These are phyloP conservation scores for Epizoanthus stellaris DNA, from an alignment of 92 coral and sea anemone genomes.

Conservation along the genomic window DNA sequence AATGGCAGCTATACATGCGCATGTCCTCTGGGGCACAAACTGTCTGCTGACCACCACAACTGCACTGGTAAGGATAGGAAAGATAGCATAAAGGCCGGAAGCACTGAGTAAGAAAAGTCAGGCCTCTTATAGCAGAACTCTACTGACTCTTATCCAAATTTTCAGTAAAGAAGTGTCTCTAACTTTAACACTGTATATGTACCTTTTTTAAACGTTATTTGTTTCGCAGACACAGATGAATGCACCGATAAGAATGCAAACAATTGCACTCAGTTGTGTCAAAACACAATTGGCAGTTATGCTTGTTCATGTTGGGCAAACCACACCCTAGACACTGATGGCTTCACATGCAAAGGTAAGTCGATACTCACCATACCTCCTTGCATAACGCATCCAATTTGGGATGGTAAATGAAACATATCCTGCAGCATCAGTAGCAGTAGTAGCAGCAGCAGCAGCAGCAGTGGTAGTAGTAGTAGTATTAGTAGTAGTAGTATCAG, in stretches of 20 bases:
- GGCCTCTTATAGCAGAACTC: too few species aligned
- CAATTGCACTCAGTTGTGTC: neutral
- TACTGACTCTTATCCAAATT: too few species aligned
- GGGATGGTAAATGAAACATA: too few species aligned
- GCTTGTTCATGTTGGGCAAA: neutral
- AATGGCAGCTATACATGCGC: constrained; percentile 11
- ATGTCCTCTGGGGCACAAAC: neutral
- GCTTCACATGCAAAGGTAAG: neutral
- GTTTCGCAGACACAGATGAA: neutral
- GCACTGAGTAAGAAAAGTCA: too few species aligned
- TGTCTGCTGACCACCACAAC: constrained; percentile 6
- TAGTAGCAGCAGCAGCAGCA: too few species aligned
- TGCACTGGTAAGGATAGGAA: neutral
- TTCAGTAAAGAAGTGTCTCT: too few species aligned
- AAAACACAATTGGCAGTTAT: neutral
- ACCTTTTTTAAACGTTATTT: neutral
- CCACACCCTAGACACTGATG: neutral
- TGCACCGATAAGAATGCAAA: neutral
- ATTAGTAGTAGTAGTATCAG: too few species aligned
- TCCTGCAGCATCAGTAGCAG: too few species aligned
- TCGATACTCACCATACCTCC: neutral
- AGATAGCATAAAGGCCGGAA: too few species aligned
- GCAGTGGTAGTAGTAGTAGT: too few species aligned
- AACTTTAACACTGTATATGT: too few species aligned
- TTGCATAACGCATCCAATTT: too few species aligned